phyloP scores from a whole-genome alignment of 2,113 vertebrate species.

The Fregetta grallaria region DNA sequence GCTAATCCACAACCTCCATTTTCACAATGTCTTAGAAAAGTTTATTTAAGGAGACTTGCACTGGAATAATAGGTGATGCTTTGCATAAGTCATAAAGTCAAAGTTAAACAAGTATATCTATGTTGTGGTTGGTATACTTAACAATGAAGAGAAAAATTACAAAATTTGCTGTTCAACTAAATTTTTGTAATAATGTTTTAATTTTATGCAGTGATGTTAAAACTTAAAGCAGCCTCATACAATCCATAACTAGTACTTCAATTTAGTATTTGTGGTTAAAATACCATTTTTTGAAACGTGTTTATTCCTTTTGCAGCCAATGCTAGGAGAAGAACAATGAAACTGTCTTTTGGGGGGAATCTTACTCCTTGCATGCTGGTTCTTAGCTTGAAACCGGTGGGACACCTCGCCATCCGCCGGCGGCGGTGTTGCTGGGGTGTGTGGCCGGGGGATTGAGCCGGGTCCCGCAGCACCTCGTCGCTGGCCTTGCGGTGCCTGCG shows the following conservation, averaged over 20 bases:
- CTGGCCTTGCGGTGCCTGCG: too few species aligned
- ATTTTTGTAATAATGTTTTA: not conserved
- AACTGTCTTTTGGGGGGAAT: not conserved
- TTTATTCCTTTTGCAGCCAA: not conserved
- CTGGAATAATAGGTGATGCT: slow-evolving; percentile 30
- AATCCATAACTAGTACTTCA: not conserved
- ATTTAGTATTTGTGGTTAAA: not conserved
- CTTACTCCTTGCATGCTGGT: not conserved
- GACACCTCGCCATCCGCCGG: fast-evolving
- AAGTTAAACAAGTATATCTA: slow-evolving; percentile 53
- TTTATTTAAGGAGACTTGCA: slow-evolving; percentile 57
- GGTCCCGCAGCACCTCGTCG: not conserved
- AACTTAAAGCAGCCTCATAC: not conserved
- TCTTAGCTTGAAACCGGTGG: not conserved
- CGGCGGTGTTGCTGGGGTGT: not conserved
- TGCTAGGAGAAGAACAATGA: not conserved
- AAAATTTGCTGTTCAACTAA: not conserved
- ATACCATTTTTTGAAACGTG: not conserved
- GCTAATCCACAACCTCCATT: slow-evolving; percentile 57
- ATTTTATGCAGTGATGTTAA: not conserved
- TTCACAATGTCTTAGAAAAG: slow-evolving; percentile 58
- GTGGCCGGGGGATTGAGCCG: too few species aligned
- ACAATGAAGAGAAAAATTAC: not conserved
- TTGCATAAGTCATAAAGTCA: slow-evolving; percentile 62
- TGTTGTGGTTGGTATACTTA: not conserved